Percentiles rank a stretch among this genome's conserved stretches.
phyloP scores from a whole-genome alignment of 2,888 invertebrate species.

The Agriopis leucophaearia region DNA sequence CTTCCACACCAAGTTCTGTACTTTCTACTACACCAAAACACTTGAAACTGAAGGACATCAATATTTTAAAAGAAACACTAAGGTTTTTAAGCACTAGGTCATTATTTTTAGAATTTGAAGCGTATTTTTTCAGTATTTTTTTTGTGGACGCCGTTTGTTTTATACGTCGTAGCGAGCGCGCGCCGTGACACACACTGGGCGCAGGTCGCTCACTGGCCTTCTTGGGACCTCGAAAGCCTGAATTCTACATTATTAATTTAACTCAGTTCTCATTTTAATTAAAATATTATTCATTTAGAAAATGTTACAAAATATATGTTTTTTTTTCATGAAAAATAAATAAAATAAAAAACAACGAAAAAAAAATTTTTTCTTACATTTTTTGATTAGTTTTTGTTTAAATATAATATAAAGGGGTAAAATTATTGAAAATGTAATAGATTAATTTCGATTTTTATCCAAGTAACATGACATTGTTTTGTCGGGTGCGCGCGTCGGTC shows the following conservation, averaged over 20 bases:
- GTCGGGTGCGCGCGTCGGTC: constrained; percentile 80
- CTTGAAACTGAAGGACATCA: constrained; percentile 43
- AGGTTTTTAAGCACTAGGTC: constrained; percentile 61
- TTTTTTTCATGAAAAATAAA: not conserved
- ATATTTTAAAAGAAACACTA: constrained; percentile 55
- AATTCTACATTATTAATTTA: constrained; percentile 15
- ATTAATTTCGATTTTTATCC: constrained; percentile 28
- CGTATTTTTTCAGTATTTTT: constrained; percentile 60
- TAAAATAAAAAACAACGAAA: not conserved
- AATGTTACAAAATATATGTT: not conserved
- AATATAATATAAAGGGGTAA: too few relatives aligned
- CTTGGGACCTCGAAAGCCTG: constrained; percentile 65
- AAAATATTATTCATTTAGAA: not conserved
- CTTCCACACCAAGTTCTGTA: constrained; percentile 52
- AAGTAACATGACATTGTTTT: constrained; percentile 54
- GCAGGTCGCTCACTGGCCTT: constrained; percentile 63
- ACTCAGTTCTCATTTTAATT: not conserved
- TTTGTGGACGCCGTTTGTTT: constrained; percentile 56
- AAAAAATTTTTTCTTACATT: not conserved
- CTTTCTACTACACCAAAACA: constrained; percentile 52
- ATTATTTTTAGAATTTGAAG: constrained; percentile 62
- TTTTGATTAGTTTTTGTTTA: not conserved
- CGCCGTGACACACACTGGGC: constrained; percentile 76
- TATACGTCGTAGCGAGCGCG: constrained; percentile 75
- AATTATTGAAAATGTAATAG: constrained; percentile 23